Base-by-base conservation (phyloP, 2,113 vertebrate genomes). In the Phyllostomus hastatus region DNA sequence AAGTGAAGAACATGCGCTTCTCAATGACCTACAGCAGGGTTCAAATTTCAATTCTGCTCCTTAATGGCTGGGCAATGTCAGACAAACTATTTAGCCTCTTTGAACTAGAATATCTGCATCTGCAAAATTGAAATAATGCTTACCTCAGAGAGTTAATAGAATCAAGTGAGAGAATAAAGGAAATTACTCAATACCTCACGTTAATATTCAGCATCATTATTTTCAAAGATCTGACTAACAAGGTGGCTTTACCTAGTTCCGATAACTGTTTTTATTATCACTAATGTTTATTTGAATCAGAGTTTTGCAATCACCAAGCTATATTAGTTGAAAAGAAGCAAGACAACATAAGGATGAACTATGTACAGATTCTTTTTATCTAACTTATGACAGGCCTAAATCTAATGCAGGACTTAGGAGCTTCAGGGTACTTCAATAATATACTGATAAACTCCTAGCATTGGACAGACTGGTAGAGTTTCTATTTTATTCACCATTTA, bases 51-150 rank as follows among this genome's bases (percentile, higher is more conserved):
- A 6, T 8, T 41, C 38, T 66, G 33, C 31, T 61, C 33, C 35
- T 64, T 75, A 66, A 38, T 35, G 92, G 5, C 3, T 84, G 17
- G 57, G 26, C 20, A 90, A 46, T 26, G 80, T 80, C 35, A 67
- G 43, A 83, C 14, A 73, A 81, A 70, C 64, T 35, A 80, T 19
- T 75, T 88, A 80, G 48, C 24, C 19, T 46, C 52, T 75, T 93
- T 92, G 64, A 70, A 90, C 48, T n/a, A 81, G 31, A 57, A 4
- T 64, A 10, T 33, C 38, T 33, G 66, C 14, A 26, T n/a, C 14
- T 89, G 50, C 10, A 92, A 90, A 88, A 72, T 59, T 91, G 10
- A 80, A 84, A 85, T 66, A 94, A 46, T 95, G 28, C 28, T 91
- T 64, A 80, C 43, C 28, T 91, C 33, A 70, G 59, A 83, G 24